Evolutionary conservation across 2,888 invertebrate genomes (phyloP), one percentile per base, ranked within the genome.

Genomic region (Troides aeacus): DNA sequence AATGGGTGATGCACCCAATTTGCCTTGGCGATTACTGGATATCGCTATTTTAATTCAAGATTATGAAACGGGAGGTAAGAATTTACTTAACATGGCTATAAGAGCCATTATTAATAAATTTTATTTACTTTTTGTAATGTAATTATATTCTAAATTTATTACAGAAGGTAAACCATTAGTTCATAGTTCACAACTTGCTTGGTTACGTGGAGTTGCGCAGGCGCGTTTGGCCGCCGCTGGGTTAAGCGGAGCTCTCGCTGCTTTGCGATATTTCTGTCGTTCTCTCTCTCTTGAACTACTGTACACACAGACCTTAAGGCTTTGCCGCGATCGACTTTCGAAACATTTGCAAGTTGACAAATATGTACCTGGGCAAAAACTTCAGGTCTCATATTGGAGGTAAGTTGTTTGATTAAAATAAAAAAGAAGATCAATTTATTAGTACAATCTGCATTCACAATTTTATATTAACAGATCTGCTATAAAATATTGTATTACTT

Each of bases 341-440:
- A 96, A 97, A 75, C 98, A 98, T 82, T 95, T 98, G 70, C 96
- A 96, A 79, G 97, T 98, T 6, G 98, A 98, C 81, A 97, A 97
- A 81, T 99, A 99, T 84, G 93, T 95, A 42, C 96, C 97, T 0
- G 99, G 99, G 23, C 96, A 96, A 77, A 96, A 96, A 82, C 93
- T 99, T 23, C 96, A 97, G 17, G 95, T 99, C n/a, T 98, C 98
- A 0, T 99, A 99, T 90, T 99, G 99, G 99, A 96, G 97, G 96
- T 95, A 71, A 80, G 23, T 42, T 46, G 46, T 15, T 46, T 46
- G 46, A 4, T 46, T 46, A 15, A 46, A 46, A 46, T 46, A 12
- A 46, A 15, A 46, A 46, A 15, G 10, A 15, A 15, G 10, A 12
- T 46, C 4, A 15, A 46, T 46, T 46, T 46, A 15, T 46, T 46